Evolutionary conservation across 2,888 invertebrate genomes (phyloP).

Genomic region (Sericinus montela): DNA sequence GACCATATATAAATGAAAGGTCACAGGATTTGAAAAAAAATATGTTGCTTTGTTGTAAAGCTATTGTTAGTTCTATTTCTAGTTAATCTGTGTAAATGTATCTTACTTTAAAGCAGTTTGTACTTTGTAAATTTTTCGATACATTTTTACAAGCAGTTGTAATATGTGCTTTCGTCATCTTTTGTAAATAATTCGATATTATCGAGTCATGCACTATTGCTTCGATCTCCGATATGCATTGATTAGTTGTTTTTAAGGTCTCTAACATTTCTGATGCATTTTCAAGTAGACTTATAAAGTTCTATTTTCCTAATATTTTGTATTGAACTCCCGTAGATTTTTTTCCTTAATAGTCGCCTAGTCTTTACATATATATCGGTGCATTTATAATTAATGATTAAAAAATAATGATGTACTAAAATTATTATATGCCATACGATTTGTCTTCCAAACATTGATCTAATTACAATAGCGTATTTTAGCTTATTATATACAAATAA

Average conservation of each 20-base stretch:
- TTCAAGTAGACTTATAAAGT: slow-evolving; percentile 57
- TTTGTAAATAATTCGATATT: slow-evolving; percentile 54
- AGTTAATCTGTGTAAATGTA: neutral
- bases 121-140: slow-evolving; percentile 49
- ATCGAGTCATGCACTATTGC: slow-evolving; percentile 27
- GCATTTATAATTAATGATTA: slow-evolving; percentile 60
- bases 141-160: slow-evolving; percentile 40
- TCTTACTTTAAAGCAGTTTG: slow-evolving; percentile 29
- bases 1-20: too few relatives aligned
- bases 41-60: neutral
- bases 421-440: slow-evolving; percentile 78
- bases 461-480: slow-evolving; percentile 76
- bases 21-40: too few relatives aligned
- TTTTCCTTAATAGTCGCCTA: slow-evolving; percentile 67
- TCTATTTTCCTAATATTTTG: slow-evolving; percentile 75
- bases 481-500: slow-evolving; percentile 72
- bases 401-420: slow-evolving; percentile 58
- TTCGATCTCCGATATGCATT: slow-evolving; percentile 27
- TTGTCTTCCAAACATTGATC: slow-evolving; percentile 80
- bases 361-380: slow-evolving; percentile 67
- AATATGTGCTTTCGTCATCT: slow-evolving; percentile 32
- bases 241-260: slow-evolving; percentile 40
- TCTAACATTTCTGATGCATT: slow-evolving; percentile 57
- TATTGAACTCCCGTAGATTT: slow-evolving; percentile 62
- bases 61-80: neutral